Conservation (phyloP, 2,888 invertebrate species). For the Xanthostigma xanthostigma region DNA sequence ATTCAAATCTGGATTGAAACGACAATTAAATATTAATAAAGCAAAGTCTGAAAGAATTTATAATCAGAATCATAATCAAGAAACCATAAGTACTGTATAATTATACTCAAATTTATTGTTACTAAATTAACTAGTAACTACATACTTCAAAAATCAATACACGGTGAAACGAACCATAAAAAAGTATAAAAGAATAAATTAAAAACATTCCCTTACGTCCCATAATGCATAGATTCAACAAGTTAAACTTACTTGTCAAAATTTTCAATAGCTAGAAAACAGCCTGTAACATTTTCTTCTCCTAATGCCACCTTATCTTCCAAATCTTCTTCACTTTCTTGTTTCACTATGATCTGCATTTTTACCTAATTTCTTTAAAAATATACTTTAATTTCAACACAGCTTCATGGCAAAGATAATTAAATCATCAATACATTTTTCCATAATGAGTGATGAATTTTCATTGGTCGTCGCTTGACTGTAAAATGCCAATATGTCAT, state of each 20-base stretch:
- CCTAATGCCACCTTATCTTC: conserved; percentile 3
- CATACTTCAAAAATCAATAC: no score
- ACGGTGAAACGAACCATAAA: no score
- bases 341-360: not conserved
- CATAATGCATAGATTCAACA: not conserved
- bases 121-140: no score
- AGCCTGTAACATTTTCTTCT: not conserved
- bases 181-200: no score
- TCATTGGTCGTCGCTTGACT: no score
- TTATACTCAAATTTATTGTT: not conserved
- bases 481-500: no score
- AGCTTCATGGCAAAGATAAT: not conserved
- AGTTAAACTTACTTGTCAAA: conserved; percentile 2
- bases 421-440: no score
- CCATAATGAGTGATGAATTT: no score
- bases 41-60: no score
- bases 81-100: not conserved
- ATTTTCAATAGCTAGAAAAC: not conserved
- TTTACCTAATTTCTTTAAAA: not conserved
- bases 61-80: not conserved
- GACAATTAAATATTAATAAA: no score
- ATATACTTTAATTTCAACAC: not conserved
- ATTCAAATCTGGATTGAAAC: no score
- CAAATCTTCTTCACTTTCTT: not conserved
- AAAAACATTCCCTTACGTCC: no score